phyloP scores from a whole-genome alignment of 2,888 invertebrate species.

The Antitype chi region DNA sequence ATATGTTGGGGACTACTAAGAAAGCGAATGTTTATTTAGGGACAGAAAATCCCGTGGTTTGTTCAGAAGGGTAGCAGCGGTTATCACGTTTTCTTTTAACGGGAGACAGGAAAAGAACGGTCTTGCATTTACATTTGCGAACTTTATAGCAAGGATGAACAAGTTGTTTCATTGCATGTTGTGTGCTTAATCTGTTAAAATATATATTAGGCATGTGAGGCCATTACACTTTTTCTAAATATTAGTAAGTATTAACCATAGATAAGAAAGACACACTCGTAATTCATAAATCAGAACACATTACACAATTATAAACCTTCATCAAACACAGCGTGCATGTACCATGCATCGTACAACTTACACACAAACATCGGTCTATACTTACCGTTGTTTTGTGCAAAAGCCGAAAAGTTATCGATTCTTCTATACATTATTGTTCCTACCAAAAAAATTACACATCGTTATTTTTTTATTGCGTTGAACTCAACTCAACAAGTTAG shows the following conservation, averaged over 20 bases:
- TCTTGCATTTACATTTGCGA: slow-evolving; percentile 45
- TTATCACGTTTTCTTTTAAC: slow-evolving; percentile 44
- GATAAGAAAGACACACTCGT: no score
- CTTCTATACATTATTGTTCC: no score
- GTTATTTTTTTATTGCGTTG: neutral
- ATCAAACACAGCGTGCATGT: no score
- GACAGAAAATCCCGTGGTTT: slow-evolving; percentile 57
- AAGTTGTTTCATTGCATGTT: neutral
- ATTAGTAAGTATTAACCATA: no score
- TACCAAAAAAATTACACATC: no score
- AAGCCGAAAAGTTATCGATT: no score
- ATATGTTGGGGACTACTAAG: slow-evolving; percentile 43
- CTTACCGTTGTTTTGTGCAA: no score
- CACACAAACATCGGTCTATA: no score
- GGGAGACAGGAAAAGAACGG: slow-evolving; percentile 36
- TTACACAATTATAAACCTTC: no score
- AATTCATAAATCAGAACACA: no score
- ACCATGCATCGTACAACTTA: no score
- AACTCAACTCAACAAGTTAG: neutral
- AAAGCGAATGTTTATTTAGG: slow-evolving; percentile 63
- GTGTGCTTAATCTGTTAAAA: neutral
- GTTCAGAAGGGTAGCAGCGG: slow-evolving; percentile 54
- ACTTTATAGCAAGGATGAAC: slow-evolving; percentile 23
- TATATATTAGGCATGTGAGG: neutral
- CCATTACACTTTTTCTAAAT: neutral